Evolutionary conservation across 2,797 vertebrate genomes (phyloP), one percentile per base, ranked within the genome.

Genomic region (Sebastes hopkinsi): DNA sequence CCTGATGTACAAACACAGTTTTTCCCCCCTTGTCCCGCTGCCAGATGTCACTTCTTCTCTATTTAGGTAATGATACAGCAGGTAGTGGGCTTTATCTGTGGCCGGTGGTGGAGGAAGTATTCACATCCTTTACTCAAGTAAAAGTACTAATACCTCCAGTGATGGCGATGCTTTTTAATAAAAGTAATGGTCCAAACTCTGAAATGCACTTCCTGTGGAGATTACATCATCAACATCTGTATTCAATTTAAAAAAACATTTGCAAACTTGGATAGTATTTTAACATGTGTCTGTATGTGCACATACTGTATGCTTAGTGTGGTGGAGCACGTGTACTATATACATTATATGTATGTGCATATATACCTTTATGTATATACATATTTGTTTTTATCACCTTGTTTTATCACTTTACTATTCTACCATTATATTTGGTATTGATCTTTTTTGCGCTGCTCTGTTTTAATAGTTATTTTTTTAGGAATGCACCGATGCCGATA

Each of bases 31-130:
- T 18, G 71, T 77, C 56, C 62, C 20, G 7, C 59, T 72, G 72
- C 76, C 83, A 70, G 79, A 38, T n/a, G 58, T 61, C 58, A 65
- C 75, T 62, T 60, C 67, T 73, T 66, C 55, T 61, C 61, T 81
- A 27, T 82, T 86, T 72, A 72, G 69, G 60, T 72, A 67, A 84
- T 75, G 79, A 67, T 29, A 23, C 25, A 52, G 42, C 25, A 56
- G 42, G 56, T 3, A 11, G n/a, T 14, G 50, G 30, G 23, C 52
- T 77, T 59, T 20, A 25, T 6, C 23, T 64, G 46, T 72, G 30
- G 14, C 8, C 30, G 16, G 8, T 16, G 64, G 5, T 20, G 65
- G 64, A 22, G 58, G 29, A 64, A n/a, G 38, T 67, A 34, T 52
- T 50, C 27, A 32, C 8, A 67, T 67, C 25, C 16, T 22, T 50